Conservation (phyloP, 2,888 invertebrate species). For the Nebria brevicollis region DNA sequence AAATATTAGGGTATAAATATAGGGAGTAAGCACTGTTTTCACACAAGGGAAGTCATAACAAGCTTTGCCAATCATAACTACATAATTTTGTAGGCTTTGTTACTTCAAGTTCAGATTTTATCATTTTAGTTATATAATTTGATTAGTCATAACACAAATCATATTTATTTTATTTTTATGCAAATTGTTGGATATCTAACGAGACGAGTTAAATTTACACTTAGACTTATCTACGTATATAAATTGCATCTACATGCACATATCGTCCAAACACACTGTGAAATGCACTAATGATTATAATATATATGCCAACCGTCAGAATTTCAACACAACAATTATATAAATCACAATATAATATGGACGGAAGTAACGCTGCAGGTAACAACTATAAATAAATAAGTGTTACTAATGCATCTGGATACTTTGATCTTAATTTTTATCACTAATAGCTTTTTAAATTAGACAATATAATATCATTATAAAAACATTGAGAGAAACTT, state of each 20-base stretch:
- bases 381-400: background rate
- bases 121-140: no score
- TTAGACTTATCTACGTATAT: constrained; percentile 32
- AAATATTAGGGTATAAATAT: constrained; percentile 30
- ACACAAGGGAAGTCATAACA: background rate
- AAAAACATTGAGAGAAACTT: no score
- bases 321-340: constrained; percentile 21
- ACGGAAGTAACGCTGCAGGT: constrained; percentile 13
- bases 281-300: constrained; percentile 17
- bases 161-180: no score
- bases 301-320: constrained; percentile 24
- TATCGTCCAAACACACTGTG: constrained; percentile 4
- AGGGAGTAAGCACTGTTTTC: background rate
- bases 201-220: background rate
- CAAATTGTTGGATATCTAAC: background rate
- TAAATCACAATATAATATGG: constrained; percentile 5
- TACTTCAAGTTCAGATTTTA: background rate
- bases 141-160: no score
- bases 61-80: background rate
- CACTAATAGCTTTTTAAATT: no score
- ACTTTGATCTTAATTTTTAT: background rate
- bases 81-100: background rate
- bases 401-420: background rate
- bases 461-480: no score
- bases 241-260: constrained; percentile 24